Base-by-base conservation (phyloP, 2,888 invertebrate species). In the Nemapogon koenigi region DNA sequence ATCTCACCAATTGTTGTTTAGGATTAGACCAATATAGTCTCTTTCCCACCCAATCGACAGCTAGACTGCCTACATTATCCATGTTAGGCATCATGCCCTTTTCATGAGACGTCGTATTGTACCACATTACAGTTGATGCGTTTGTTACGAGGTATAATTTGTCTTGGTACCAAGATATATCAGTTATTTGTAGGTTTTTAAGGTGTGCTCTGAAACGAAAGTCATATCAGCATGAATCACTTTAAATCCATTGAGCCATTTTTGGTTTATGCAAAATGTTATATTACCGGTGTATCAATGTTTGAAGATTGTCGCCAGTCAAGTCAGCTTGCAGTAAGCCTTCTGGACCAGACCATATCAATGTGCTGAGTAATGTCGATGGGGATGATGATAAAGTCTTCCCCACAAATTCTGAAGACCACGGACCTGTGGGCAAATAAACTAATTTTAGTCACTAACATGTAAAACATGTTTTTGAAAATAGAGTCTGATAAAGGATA, bases 21-120 rank as follows among this genome's bases (percentile, higher is more conserved):
- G 89, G 89, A 69, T 90, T 90, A 0, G 92, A 90, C 94, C 95
- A 96, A 59, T 96, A 97, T 6, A 97, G 72, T 56, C 91, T 90
- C 47, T 86, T 86, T 2, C 93, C 94, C 35, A 95, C 86, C 94
- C 94, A 94, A 57, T 97, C 97, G 10, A 93, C 89, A 0, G 92
- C 91, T 37, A 95, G 81, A 50, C 89, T 89, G 1, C 87, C 87
- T 1, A 89, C 90, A 15, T 88, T 86, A 41, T 86, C 84, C 63
- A 90, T 82, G 55, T 87, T 84, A 1, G 70, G 60, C 57, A 90
- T 71, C 31, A 81, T 66, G 0, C 76, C 83, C 36, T 80, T 76
- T 30, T 72, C 61, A 35, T 82, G 82, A 3, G 80, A 82, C 1
- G 84, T 87, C 7, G 83, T 81, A 52, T 91, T 89, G 53, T 87